A percentile compares a stretch with the other conserved stretches of the same genome.
These are phyloP conservation scores for Drosophila nigrodunni DNA, from an alignment of 1,140 invertebrate species.

Conservation along the genomic window DNA sequence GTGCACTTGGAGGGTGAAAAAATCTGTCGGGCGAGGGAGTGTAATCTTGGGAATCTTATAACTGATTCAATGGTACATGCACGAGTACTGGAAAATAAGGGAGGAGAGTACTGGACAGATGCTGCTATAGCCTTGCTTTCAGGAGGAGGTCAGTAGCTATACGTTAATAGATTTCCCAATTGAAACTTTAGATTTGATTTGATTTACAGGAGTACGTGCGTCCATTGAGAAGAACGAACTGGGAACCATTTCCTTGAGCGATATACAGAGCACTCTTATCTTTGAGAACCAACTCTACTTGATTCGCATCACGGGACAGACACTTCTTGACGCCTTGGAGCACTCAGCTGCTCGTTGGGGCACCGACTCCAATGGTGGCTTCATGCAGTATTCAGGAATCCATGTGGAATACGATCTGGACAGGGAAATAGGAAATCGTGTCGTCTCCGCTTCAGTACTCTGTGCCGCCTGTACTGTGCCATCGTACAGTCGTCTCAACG, in stretches of 20 bases:
- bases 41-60: conserved; percentile 94
- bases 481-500: conserved; percentile 81
- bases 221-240: conserved; percentile 56
- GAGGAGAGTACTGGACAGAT: conserved; percentile 88
- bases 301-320: conserved; percentile 86
- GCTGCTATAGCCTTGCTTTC: conserved; percentile 90
- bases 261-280: conserved; percentile 85
- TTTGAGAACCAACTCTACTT: conserved; percentile 86
- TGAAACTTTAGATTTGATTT: neutral
- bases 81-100: conserved; percentile 85
- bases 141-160: conserved; percentile 86
- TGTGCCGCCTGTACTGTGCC: conserved; percentile 86
- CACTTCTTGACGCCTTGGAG: conserved; percentile 85
- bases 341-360: conserved; percentile 85
- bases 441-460: conserved; percentile 85
- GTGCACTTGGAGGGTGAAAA: conserved; percentile 88
- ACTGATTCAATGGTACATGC: conserved; percentile 89
- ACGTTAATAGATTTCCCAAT: neutral
- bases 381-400: conserved; percentile 88
- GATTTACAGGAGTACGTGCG: conserved; percentile 59
- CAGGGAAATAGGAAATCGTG: conserved; percentile 84
- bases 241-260: conserved; percentile 62
- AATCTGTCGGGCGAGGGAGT: conserved; percentile 90
- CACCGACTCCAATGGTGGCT: conserved; percentile 86
- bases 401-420: conserved; percentile 86